phyloP scores from a whole-genome alignment of 2,113 vertebrate genomes.

The Xyrauchen texanus region DNA sequence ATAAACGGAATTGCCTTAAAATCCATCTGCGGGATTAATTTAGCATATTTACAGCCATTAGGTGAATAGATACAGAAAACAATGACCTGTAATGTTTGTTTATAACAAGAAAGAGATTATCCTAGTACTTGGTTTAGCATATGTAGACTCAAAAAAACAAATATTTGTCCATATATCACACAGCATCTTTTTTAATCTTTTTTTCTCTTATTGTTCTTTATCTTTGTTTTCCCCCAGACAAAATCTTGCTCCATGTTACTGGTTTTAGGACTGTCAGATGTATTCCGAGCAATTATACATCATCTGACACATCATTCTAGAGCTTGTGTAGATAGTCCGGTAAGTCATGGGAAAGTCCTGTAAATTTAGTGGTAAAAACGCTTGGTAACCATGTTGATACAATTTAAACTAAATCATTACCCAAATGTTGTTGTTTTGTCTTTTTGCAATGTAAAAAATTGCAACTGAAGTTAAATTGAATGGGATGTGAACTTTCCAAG shows the following conservation, averaged over 20 bases:
- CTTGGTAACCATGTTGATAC: too few relatives aligned
- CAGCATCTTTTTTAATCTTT: too few relatives aligned
- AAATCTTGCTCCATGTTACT: constrained; percentile 71
- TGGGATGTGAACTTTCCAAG: neutral
- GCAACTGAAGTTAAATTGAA: constrained; percentile 21
- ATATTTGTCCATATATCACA: too few relatives aligned
- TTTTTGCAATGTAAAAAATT: neutral
- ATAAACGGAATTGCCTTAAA: constrained; percentile 41
- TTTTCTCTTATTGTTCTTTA: neutral
- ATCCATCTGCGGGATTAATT: constrained; percentile 37
- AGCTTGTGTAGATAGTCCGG: too few relatives aligned
- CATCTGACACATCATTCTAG: too few relatives aligned
- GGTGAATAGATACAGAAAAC: constrained; percentile 17
- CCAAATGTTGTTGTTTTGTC: too few relatives aligned
- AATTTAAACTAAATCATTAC: too few relatives aligned
- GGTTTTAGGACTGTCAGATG: constrained; percentile 63
- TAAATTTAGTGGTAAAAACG: too few relatives aligned
- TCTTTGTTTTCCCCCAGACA: constrained; percentile 70
- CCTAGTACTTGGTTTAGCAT: too few relatives aligned
- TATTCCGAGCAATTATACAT: constrained; percentile 58
- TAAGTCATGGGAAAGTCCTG: too few relatives aligned
- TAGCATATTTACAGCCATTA: constrained; percentile 37
- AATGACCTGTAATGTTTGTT: neutral
- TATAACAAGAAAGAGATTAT: constrained; percentile 2
- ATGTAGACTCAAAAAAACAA: too few relatives aligned